Conservation (phyloP, 2,797 vertebrate genomes). For the Moxostoma hubbsi region DNA sequence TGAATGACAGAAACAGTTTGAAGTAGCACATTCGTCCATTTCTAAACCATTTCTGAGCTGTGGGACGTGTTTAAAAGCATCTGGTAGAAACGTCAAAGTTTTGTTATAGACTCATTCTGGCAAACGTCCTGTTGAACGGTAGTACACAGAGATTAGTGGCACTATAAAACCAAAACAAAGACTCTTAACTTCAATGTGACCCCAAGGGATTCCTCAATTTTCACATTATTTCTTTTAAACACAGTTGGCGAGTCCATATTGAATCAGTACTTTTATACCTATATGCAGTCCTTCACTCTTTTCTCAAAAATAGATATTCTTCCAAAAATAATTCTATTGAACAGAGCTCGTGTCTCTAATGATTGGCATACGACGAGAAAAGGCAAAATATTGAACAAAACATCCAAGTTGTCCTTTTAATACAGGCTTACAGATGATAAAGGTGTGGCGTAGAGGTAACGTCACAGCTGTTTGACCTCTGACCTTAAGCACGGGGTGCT, state of each 20-base stretch:
- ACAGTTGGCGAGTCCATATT: neutral
- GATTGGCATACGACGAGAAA: constrained; percentile 12
- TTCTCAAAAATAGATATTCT: constrained; percentile 13
- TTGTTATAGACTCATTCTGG: no score
- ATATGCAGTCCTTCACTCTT: neutral
- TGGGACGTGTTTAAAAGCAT: neutral
- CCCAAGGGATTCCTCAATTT: neutral
- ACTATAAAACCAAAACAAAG: constrained; percentile 14
- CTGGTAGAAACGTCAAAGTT: no score
- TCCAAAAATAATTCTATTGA: neutral
- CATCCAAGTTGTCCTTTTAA: neutral
- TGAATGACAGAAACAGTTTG: neutral
- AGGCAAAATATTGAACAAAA: constrained; percentile 14
- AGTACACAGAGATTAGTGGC: constrained; percentile 1
- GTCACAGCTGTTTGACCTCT: neutral
- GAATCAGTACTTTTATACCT: neutral
- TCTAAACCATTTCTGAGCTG: neutral
- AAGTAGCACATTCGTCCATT: neutral
- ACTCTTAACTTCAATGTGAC: neutral
- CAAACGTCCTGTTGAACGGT: neutral
- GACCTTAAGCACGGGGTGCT: no score
- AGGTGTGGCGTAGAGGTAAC: neutral
- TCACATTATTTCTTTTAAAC: neutral
- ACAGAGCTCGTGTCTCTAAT: neutral
- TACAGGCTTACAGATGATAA: neutral